Evolutionary conservation across 2,113 vertebrate genomes (phyloP), one percentile per base, ranked within the genome.

Genomic region (Sigmodon hispidus): DNA sequence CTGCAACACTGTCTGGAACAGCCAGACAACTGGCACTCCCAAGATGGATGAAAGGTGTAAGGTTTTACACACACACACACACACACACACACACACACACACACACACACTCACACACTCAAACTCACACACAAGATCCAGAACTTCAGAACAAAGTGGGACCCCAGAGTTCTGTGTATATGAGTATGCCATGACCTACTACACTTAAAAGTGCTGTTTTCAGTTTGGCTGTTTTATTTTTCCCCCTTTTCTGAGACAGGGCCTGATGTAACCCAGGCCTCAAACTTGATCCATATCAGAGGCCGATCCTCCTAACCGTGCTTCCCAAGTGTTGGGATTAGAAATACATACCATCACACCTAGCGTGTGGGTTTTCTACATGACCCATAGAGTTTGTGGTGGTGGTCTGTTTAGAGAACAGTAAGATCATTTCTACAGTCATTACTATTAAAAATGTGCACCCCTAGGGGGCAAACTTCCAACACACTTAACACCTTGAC

Each of bases 101-200:
- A 77, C 3, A 8, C 1, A 15, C 11, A 61, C 59, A 61, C 59
- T 69, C 3, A n/a, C n/a, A n/a, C n/a, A n/a, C n/a, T n/a, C n/a
- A n/a, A n/a, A n/a, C n/a, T n/a, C n/a, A n/a, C n/a, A n/a, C n/a
- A n/a, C n/a, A n/a, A n/a, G 89, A 79, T 92, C 91, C 67, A 61
- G 59, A 97, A 92, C 94, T 92, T 93, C 17, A 94, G n/a, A 92
- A 96, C 57, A 67, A 93, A 95, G 91, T 61, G 80, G 95, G 80
- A 91, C 91, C 96, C 97, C 76, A 69, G 31, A 55, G 73, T 96
- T 96, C 91, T 77, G 55, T 76, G 91, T 22, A 13, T 36, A 24
- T 36, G 19, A 8, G 36, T 13, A 15, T 36, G 34, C 81, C 93
- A 5, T 26, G 81, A 97, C 6, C 52, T 1, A 70, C 31, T 26